A percentile compares a stretch with the other conserved stretches of the same genome.
These are phyloP conservation scores for Drosophila siamana DNA, from an alignment of 2,888 invertebrate species.

Conservation along the genomic window DNA sequence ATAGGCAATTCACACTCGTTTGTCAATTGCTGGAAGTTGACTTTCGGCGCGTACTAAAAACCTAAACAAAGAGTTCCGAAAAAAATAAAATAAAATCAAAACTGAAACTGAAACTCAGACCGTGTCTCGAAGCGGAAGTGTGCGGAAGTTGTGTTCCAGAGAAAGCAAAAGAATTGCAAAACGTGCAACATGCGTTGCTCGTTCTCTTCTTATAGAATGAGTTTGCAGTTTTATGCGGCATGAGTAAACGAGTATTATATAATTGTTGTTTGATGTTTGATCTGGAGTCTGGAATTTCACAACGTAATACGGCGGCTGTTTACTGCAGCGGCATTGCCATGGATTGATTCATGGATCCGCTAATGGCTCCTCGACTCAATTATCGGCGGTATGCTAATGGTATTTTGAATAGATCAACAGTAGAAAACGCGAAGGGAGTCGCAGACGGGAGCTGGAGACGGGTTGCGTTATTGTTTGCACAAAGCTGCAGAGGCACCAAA, in stretches of 20 bases:
- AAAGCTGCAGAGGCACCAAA: constrained; percentile 34
- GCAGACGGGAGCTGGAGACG: constrained; percentile 8
- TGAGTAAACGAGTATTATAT: constrained; percentile 25
- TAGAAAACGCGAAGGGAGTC: neutral
- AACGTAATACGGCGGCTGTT: constrained; percentile 76
- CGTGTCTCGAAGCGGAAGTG: constrained; percentile 38
- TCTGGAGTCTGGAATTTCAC: constrained; percentile 61
- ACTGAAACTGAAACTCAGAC: neutral
- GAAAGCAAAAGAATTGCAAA: constrained; percentile 39
- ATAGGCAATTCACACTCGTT: constrained; percentile 75
- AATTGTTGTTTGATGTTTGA: constrained; percentile 57
- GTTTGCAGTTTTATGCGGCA: constrained; percentile 50
- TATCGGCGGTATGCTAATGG: constrained; percentile 77
- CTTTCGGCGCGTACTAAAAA: constrained; percentile 72
- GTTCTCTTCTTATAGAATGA: constrained; percentile 48
- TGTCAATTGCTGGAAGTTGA: constrained; percentile 77
- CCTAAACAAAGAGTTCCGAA: constrained; percentile 15
- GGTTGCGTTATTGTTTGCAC: constrained; percentile 60
- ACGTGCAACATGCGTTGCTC: constrained; percentile 29
- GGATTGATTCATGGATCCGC: constrained; percentile 38
- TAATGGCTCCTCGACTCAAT: constrained; percentile 71
- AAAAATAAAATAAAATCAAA: constrained; percentile 1
- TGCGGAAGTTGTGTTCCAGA: constrained; percentile 56
- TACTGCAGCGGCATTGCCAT: constrained; percentile 45
- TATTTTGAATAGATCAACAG: constrained; percentile 63